These are phyloP conservation scores for Xanthia togata DNA, from an alignment of 2,888 invertebrate genomes.

Conservation along the genomic window DNA sequence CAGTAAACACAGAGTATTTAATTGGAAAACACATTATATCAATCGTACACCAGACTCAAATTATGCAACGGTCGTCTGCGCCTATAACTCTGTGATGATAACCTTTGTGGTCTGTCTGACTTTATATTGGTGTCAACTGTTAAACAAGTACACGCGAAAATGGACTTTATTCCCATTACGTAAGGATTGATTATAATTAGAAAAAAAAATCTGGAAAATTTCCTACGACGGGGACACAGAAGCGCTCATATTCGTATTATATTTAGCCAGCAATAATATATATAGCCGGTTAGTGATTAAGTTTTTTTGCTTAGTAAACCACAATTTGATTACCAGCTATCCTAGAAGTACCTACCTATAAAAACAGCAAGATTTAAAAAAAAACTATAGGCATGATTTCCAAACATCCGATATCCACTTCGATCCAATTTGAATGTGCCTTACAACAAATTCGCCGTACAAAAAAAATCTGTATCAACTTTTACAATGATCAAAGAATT, in stretches of 20 bases:
- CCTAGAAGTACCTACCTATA: neutral
- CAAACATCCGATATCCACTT: neutral
- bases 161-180: conserved; percentile 52
- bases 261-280: conserved; percentile 28
- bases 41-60: conserved; percentile 53
- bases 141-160: conserved; percentile 37
- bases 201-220: conserved; percentile 54
- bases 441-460: neutral
- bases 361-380: neutral
- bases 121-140: conserved; percentile 56
- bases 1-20: conserved; percentile 12
- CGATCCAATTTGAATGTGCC: neutral
- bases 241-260: conserved; percentile 24
- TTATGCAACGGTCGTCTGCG: conserved; percentile 63
- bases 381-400: neutral
- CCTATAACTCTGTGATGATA: conserved; percentile 60
- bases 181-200: conserved; percentile 44
- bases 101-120: conserved; percentile 63
- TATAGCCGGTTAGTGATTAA: conserved; percentile 9
- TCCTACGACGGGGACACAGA: conserved; percentile 18
- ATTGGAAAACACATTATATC: conserved; percentile 33
- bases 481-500: neutral
- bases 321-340: neutral
- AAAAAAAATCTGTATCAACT: neutral
- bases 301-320: conserved; percentile 6